Percentiles rank a stretch among this genome's conserved stretches.
These are phyloP conservation scores for Sebastes steindachneri DNA, from an alignment of 2,797 vertebrate species.

Conservation along the genomic window DNA sequence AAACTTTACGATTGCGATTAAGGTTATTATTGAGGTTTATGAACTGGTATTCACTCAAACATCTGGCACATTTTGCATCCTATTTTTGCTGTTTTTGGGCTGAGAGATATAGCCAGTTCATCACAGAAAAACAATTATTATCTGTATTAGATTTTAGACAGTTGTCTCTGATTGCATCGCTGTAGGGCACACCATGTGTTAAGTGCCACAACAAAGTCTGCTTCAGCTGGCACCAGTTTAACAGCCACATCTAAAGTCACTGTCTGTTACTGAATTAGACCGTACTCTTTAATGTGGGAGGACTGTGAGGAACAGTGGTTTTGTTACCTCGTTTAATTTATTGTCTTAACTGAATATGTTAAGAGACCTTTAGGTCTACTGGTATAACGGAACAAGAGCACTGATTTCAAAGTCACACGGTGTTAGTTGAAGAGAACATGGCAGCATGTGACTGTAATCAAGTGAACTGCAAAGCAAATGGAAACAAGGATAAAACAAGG, in stretches of 20 bases:
- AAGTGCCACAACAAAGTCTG: conserved; percentile 62
- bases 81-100: background rate
- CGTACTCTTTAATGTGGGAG: conserved; percentile 47
- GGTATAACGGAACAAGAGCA: background rate
- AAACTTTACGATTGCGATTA: background rate
- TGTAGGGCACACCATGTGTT: conserved; percentile 17
- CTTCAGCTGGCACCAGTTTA: conserved; percentile 54
- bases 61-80: background rate
- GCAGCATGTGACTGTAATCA: conserved; percentile 5
- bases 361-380: background rate
- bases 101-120: background rate
- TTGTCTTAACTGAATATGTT: conserved; percentile 8
- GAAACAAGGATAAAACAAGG: background rate
- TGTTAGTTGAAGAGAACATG: background rate
- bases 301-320: conserved; percentile 23
- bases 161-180: background rate
- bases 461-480: conserved; percentile 1
- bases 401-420: conserved; percentile 10
- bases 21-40: background rate
- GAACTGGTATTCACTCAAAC: background rate
- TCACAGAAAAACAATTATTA: background rate
- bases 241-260: conserved; percentile 37
- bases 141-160: background rate
- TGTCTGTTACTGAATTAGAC: conserved; percentile 35
- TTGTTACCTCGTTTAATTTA: conserved; percentile 50